Percentiles rank a stretch among this genome's conserved stretches.
Evolutionary conservation across 2,888 invertebrate genomes (phyloP).

Genomic region (Agrotis puta): DNA sequence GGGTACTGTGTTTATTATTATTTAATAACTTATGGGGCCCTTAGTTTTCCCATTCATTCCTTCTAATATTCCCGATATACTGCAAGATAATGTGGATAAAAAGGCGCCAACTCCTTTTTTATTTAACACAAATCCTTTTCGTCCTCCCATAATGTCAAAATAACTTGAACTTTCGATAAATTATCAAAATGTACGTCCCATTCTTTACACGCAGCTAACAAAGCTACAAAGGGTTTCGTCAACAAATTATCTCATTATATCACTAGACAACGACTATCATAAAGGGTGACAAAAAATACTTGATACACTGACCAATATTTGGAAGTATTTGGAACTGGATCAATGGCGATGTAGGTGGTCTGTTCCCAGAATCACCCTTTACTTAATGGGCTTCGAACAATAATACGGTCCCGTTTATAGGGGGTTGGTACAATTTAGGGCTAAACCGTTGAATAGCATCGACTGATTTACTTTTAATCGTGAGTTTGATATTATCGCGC

Average conservation of each 20-base stretch:
- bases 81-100: conserved; percentile 14
- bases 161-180: conserved; percentile 47
- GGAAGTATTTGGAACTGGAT: conserved; percentile 79
- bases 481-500: conserved; percentile 85
- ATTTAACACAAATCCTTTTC: conserved; percentile 20
- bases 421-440: conserved; percentile 82
- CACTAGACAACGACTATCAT: conserved; percentile 72
- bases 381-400: conserved; percentile 76
- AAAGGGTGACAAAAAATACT: conserved; percentile 70
- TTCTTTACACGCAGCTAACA: conserved; percentile 61
- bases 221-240: conserved; percentile 73
- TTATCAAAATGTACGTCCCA: conserved; percentile 53
- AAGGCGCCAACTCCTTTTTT: conserved; percentile 52
- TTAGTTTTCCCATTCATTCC: conserved; percentile 5
- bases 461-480: conserved; percentile 88
- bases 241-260: conserved; percentile 84
- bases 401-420: conserved; percentile 76
- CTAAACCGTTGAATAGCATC: conserved; percentile 78
- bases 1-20: background rate
- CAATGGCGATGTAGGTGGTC: conserved; percentile 87
- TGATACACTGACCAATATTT: conserved; percentile 77
- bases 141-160: conserved; percentile 31
- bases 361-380: conserved; percentile 85
- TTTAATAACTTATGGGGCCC: conserved; percentile 16
- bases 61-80: conserved; percentile 8